These are phyloP conservation scores for Noctua janthina DNA, from an alignment of 2,888 invertebrate genomes.

Conservation along the genomic window DNA sequence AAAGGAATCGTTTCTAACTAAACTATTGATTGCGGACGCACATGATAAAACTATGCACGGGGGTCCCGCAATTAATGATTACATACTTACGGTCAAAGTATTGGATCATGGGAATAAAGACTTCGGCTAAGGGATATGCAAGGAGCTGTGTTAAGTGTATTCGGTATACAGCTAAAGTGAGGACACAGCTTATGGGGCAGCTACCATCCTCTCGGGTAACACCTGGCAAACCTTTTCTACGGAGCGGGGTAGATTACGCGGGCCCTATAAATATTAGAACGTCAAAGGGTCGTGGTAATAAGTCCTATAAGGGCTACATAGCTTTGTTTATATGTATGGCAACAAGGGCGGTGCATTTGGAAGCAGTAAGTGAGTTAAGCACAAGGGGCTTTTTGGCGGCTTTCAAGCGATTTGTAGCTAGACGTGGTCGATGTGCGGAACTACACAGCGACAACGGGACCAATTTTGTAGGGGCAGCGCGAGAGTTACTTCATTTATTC, in stretches of 20 bases:
- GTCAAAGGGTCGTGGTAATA: neutral
- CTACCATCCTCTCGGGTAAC: neutral
- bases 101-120: constrained; percentile 2
- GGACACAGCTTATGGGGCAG: neutral
- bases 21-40: constrained; percentile 11
- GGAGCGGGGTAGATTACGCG: constrained; percentile 1
- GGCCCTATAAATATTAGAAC: neutral
- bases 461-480: neutral
- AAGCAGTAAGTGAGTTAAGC: neutral
- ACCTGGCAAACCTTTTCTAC: constrained; percentile 1
- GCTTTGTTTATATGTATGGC: neutral
- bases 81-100: neutral
- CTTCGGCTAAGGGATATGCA: too few relatives aligned
- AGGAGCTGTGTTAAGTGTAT: too few relatives aligned
- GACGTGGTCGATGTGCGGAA: neutral
- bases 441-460: neutral
- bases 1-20: neutral
- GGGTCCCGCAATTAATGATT: constrained; percentile 23
- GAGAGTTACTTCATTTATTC: neutral
- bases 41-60: constrained; percentile 31
- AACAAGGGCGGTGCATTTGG: neutral
- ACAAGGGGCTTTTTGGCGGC: neutral
- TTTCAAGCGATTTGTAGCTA: neutral
- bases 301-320: neutral
- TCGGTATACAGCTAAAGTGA: neutral